Evolutionary conservation across 1,140 invertebrate genomes (phyloP).

Genomic region (Pinna nobilis): DNA sequence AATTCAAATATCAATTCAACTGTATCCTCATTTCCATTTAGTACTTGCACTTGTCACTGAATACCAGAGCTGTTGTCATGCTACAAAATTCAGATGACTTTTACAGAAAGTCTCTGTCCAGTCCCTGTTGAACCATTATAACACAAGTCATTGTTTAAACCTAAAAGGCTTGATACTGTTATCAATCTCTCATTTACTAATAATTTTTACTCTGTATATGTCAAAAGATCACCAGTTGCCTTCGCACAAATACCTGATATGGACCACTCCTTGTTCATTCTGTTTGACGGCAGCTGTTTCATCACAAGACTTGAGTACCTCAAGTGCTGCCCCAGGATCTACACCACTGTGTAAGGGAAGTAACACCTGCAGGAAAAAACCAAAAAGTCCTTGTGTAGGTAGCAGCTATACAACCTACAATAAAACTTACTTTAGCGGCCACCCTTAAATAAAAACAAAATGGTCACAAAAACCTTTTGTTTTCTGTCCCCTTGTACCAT

Average conservation of each 20-base stretch:
- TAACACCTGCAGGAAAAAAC: constrained; percentile 57
- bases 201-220: no score
- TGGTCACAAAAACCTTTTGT: neutral
- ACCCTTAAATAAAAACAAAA: neutral
- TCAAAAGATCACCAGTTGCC: no score
- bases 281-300: constrained; percentile 79
- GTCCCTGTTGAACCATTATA: no score
- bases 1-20: neutral
- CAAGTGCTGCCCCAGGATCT: constrained; percentile 76
- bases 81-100: no score
- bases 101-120: no score
- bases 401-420: neutral
- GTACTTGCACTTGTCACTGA: no score
- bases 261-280: constrained; percentile 80
- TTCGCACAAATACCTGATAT: constrained; percentile 86
- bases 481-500: no score
- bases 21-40: no score
- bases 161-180: neutral
- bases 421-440: neutral
- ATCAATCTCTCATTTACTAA: no score
- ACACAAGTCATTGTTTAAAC: no score
- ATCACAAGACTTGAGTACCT: constrained; percentile 84
- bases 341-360: constrained; percentile 54
- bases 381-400: neutral
- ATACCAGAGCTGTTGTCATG: no score